Conservation (phyloP, 2,113 vertebrate species). For the Numenius arquata region DNA sequence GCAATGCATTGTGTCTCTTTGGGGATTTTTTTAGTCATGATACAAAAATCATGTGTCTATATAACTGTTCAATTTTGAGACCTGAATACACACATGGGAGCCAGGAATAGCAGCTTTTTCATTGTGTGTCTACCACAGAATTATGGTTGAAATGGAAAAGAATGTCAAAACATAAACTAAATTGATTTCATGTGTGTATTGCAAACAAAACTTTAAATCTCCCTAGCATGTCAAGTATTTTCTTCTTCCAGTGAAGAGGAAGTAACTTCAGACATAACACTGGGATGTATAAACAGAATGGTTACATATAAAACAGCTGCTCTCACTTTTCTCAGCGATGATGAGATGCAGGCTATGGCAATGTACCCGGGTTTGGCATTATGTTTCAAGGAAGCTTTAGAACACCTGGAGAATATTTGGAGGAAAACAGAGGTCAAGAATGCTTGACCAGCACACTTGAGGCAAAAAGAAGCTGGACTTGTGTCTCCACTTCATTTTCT, state of each 20-base stretch:
- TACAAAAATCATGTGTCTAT: not conserved
- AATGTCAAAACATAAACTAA: not conserved
- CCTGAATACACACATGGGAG: not conserved
- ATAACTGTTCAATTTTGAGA: not conserved
- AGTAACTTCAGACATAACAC: not conserved
- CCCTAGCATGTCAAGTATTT: not conserved
- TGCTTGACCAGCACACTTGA: not conserved
- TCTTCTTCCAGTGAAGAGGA: not conserved
- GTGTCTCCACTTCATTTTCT: not conserved
- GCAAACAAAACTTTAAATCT: not conserved
- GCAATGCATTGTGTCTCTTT: not conserved
- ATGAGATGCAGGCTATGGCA: not conserved
- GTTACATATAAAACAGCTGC: not conserved
- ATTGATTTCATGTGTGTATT: not conserved
- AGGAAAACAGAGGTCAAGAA: not conserved
- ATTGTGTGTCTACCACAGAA: not conserved
- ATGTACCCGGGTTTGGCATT: not conserved
- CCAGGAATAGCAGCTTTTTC: not conserved
- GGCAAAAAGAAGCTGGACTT: not conserved
- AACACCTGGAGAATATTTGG: not conserved
- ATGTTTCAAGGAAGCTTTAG: not conserved
- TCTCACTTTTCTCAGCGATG: not conserved
- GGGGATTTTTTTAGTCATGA: rapidly evolving
- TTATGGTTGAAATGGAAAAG: not conserved
- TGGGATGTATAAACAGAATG: not conserved